Conservation (phyloP, 2,888 invertebrate species). For the Octonoba sinensis region DNA sequence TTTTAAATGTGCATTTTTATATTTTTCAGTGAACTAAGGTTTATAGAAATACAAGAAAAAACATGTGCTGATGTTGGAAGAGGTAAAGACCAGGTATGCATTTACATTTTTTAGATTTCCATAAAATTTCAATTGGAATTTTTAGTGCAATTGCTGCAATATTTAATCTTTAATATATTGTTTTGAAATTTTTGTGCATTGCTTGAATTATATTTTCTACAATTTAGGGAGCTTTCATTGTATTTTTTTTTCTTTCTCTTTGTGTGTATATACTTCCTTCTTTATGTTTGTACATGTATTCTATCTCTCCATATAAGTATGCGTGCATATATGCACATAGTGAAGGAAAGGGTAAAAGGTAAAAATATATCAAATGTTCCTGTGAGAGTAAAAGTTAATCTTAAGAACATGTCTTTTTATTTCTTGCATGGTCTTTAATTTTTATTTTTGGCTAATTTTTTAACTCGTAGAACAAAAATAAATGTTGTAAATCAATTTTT, state of each 20-base stretch:
- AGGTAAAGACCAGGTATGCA: conserved; percentile 76
- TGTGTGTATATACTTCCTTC: neutral
- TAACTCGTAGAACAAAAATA: too few relatives aligned
- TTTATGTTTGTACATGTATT: too few relatives aligned
- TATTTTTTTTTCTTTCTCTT: neutral
- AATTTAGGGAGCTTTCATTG: neutral
- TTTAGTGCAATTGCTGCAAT: neutral
- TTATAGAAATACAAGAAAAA: conserved; percentile 92
- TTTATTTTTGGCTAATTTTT: too few relatives aligned
- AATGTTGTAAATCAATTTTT: too few relatives aligned
- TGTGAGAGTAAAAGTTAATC: too few relatives aligned
- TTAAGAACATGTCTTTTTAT: too few relatives aligned
- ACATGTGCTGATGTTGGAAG: conserved; percentile 83
- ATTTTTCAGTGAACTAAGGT: conserved; percentile 81
- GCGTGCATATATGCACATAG: too few relatives aligned
- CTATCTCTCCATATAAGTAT: too few relatives aligned
- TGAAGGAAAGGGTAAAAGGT: too few relatives aligned
- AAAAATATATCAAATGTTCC: too few relatives aligned
- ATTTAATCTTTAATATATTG: too few relatives aligned
- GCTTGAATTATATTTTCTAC: neutral
- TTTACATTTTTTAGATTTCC: conserved; percentile 3
- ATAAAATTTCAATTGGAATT: neutral
- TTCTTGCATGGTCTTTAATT: too few relatives aligned
- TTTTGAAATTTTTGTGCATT: neutral
- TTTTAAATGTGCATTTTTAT: neutral